A percentile compares a stretch with the other conserved stretches of the same genome.
Conservation (phyloP, 1,140 invertebrate genomes). For the Lasioglossum baleicum region DNA sequence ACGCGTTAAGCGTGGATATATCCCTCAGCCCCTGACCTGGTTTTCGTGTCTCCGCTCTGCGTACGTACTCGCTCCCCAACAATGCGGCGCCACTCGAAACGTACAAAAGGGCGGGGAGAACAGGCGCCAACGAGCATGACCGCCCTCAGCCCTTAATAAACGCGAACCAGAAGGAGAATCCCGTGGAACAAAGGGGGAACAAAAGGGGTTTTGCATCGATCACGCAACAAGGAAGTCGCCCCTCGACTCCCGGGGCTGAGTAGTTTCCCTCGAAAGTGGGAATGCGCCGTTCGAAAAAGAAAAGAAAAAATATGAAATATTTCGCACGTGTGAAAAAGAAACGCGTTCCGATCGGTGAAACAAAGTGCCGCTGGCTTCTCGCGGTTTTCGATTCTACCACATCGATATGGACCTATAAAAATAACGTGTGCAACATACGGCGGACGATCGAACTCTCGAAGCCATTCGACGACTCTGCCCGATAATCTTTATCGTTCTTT, state of each 20-base stretch:
- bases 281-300: too few species aligned
- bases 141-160: conserved; percentile 30
- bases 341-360: too few species aligned
- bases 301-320: too few species aligned
- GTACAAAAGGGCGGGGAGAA: conserved; percentile 45
- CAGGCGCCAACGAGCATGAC: conserved; percentile 54
- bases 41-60: conserved; percentile 53
- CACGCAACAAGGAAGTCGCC: conserved; percentile 8
- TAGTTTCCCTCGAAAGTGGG: too few species aligned
- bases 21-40: conserved; percentile 67
- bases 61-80: conserved; percentile 51
- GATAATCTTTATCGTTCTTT: too few species aligned
- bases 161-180: conserved; percentile 16
- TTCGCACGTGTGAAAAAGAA: too few species aligned
- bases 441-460: too few species aligned
- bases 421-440: too few species aligned
- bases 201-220: conserved; percentile 22
- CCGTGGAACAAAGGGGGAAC: conserved; percentile 12
- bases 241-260: background rate
- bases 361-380: too few species aligned
- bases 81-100: conserved; percentile 59
- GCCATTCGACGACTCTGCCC: too few species aligned
- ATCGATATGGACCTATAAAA: too few species aligned
- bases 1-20: conserved; percentile 70
- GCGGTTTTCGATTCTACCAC: too few species aligned